Evolutionary conservation across 1,140 invertebrate genomes (phyloP).

Genomic region (Aphelinus atriplicis): DNA sequence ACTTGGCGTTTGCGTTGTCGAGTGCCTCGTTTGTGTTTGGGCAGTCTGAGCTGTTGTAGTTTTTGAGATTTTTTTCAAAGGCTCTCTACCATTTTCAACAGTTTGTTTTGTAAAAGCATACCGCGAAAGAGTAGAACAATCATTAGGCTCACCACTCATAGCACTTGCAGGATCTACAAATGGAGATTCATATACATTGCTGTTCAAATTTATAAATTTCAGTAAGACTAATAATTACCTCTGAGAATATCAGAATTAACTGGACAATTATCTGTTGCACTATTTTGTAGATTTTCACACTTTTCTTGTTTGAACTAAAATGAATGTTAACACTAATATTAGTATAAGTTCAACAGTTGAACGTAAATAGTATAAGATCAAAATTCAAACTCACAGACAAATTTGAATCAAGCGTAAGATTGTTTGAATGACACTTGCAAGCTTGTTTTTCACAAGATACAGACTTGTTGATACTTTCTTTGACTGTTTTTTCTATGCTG

Average conservation of each 20-base stretch:
- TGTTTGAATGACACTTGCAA: conserved; percentile 24
- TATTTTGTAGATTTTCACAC: conserved; percentile 36
- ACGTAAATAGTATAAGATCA: not conserved
- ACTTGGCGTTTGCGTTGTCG: conserved; percentile 60
- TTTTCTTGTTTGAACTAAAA: conserved; percentile 24
- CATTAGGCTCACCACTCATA: not conserved
- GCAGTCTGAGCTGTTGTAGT: conserved; percentile 29
- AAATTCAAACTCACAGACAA: conserved; percentile 2
- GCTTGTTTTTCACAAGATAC: conserved; percentile 29
- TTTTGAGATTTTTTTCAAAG: conserved; percentile 32
- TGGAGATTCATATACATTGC: too few relatives aligned
- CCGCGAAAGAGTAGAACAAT: not conserved
- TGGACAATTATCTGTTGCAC: not conserved
- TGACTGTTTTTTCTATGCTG: conserved; percentile 30
- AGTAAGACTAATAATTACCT: conserved; percentile 16
- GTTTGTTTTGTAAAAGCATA: conserved; percentile 7
- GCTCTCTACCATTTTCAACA: conserved; percentile 7
- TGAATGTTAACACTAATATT: not conserved
- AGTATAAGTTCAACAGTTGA: not conserved
- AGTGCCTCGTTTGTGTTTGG: conserved; percentile 60
- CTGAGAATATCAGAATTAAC: conserved; percentile 6
- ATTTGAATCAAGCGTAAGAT: not conserved
- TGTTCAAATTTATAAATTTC: not conserved
- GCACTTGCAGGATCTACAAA: not conserved
- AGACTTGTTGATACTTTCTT: conserved; percentile 29